Evolutionary conservation across 2,113 vertebrate species (phyloP), one percentile per base, ranked within the genome.

Genomic region (Onychorhynchus coronatus): DNA sequence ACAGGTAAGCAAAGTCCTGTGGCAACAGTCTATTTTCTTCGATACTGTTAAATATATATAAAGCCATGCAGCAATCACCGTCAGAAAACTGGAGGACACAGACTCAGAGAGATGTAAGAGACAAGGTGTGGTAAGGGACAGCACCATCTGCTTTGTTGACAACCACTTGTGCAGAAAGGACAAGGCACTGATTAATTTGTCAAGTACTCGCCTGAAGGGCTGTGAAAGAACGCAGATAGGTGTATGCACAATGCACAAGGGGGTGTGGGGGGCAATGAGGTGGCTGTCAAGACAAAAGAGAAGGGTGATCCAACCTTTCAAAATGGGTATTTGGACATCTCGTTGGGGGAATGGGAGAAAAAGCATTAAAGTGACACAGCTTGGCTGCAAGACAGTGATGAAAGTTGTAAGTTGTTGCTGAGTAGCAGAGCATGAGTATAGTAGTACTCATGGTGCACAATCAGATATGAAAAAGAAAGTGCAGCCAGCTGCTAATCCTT

Each of bases 111-210:
- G 65, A 74, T 77, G 19, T 41, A 79, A 77, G 88, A 80, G 59
- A 55, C 21, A 37, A 70, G 72, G 59, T 41, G 59, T 24, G 71
- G 75, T 31, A 67, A 90, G 92, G 92, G 88, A 91, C 92, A 83
- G 75, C 93, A 90, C 93, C 95, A 92, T 93, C 95, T 94, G 92
- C 95, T 96, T 86, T 88, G 52, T 9, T 94, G 95, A 94, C 93
- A 94, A 85, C 63, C 63, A 27, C 76, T 88, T 78, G 59, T 77
- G 65, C 82, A 84, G 90, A 75, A 58, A 84, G 92, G 92, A 95
- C 85, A 84, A 73, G 85, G 79, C 83, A 59, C 61, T 84, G 92
- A 96, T 96, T 95, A 94, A 89, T 96, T 93, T 95, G 95, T 94
- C 90, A 78, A 65, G 44, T n/a, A 37, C 44, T 90, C 1, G 0